Evolutionary conservation across 2,113 vertebrate genomes (phyloP), one percentile per base, ranked within the genome.

Genomic region (Sorex fumeus): DNA sequence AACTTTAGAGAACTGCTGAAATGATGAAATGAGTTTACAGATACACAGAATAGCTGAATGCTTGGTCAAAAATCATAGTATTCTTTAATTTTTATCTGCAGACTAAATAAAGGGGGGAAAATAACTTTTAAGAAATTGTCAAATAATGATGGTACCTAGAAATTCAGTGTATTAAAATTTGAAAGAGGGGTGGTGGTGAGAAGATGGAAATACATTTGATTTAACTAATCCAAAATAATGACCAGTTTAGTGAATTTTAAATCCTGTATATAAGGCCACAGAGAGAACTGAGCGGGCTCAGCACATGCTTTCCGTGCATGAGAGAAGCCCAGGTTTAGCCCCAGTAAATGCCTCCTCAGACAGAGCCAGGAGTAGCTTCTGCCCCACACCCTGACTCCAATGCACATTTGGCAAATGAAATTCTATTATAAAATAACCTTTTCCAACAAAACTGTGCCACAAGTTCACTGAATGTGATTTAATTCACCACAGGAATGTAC

Each of bases 171-270:
- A 94, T 36, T 82, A 85, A 81, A 76, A 43, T 70, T 93, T 28
- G 15, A 78, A 89, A 40, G n/a, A 43, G 60, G 11, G 3, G 18
- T 93, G n/a, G 6, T n/a, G 23, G 9, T 75, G 0, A 69, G 23
- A 88, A 74, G n/a, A 62, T 28, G 30, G 71, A 86, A 90, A 88
- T 93, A 12, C 60, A 32, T 87, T 90, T 40, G 3, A 40, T 40
- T 81, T 81, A 79, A 77, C 32, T 25, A 69, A 80, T 90, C 53
- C 83, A 12, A 94, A 96, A 86, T 75, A 95, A 50, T n/a, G 7
- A 43, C 10, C 2, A 80, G 5, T 78, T 69, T 87, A 21, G 84
- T 40, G 72, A 80, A 95, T 74, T 94, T 88, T 72, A 77, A 93
- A 93, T 69, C 23, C 5, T 85, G 10, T 15, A 83, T 9, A 91